Evolutionary conservation across 64 coral and sea anemone species (phyloP), one percentile per base, ranked within the genome.

Genomic region (Platygyra sinensis): DNA sequence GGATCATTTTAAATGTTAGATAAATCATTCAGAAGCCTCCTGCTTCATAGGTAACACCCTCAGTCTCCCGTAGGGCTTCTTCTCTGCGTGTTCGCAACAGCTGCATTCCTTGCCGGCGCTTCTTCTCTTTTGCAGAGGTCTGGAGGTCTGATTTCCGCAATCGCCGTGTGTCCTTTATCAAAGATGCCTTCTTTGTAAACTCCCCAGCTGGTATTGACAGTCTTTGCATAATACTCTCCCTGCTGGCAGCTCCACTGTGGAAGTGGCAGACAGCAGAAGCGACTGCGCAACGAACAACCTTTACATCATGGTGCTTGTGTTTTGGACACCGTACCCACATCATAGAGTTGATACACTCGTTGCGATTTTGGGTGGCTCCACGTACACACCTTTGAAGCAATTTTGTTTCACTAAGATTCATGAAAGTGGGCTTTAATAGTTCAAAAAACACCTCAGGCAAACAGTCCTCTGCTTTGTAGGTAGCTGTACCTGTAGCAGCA

Each of bases 181-280:
- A 24, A 9, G 76, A 60, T 52, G 75, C 91, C 24, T 73, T 11
- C 30, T 69, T 87, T 69, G 90, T 87, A 59, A 42, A 74, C 62
- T 7, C 60, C 27, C 91, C 91, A 27, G 83, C 91, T 72, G 50
- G 91, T 25, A 93, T 93, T 39, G 20, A 67, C 8, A 93, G 36
- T 38, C 36, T 38, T 1, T 38, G 1, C 36, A 38, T 38, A 2
- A 38, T 4, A 38, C 36, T 38, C 75, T 76, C 73, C 73, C 85
- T 93, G 25, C 75, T 93, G 32, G 62, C 50, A 38, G 91, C 85
- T 39, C 76, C 91, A 25, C 76, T 84, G 72, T 93, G 84, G 72
- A 80, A 93, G 78, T 93, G 83, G 75, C 84, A 87, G 30, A 87
- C 84, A 77, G 91, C 91, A 87, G 91, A 93, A 24, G 91, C 84